Conservation (phyloP, 2,113 vertebrate species). For the Proterorhinus semilunaris region DNA sequence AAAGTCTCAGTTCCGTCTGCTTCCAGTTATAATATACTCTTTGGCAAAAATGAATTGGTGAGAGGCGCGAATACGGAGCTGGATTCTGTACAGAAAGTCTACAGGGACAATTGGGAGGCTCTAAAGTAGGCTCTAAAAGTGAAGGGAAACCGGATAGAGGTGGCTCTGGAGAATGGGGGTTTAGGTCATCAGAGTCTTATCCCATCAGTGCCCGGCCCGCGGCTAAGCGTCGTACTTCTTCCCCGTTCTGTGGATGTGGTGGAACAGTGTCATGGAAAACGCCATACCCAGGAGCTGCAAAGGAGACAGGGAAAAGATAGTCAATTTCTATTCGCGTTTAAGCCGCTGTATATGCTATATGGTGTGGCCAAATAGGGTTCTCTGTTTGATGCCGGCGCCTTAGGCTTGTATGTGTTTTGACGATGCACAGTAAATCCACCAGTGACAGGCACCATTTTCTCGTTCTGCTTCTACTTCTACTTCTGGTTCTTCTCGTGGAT, state of each 20-base stretch:
- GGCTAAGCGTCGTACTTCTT: slow-evolving; percentile 97
- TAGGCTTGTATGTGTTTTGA: slow-evolving; percentile 23
- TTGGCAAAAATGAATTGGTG: slow-evolving; percentile 86
- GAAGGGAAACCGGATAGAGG: slow-evolving; percentile 1
- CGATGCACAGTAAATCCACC: slow-evolving; percentile 35
- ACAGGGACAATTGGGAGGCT: slow-evolving; percentile 27
- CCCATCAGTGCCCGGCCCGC: slow-evolving; percentile 40
- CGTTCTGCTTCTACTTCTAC: background rate
- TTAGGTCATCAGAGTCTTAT: slow-evolving; percentile 65
- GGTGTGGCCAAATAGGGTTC: slow-evolving; percentile 4
- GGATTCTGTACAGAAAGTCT: slow-evolving; percentile 67
- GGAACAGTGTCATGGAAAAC: slow-evolving; percentile 98
- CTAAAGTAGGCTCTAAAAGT: slow-evolving; percentile 45
- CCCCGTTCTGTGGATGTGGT: slow-evolving; percentile 96
- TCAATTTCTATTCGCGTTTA: slow-evolving; percentile 19
- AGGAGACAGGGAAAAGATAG: slow-evolving; percentile 39
- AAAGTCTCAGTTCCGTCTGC: slow-evolving; percentile 56
- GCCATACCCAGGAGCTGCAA: slow-evolving; percentile 97
- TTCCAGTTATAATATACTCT: slow-evolving; percentile 76
- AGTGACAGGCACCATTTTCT: background rate
- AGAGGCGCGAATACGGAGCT: slow-evolving; percentile 56
- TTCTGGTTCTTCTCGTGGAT: slow-evolving; percentile 9
- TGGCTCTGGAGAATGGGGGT: slow-evolving; percentile 18
- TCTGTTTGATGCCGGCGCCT: slow-evolving; percentile 35
- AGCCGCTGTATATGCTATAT: background rate